Conservation (phyloP, 2,888 invertebrate species). For the Leucophora obtusa region DNA sequence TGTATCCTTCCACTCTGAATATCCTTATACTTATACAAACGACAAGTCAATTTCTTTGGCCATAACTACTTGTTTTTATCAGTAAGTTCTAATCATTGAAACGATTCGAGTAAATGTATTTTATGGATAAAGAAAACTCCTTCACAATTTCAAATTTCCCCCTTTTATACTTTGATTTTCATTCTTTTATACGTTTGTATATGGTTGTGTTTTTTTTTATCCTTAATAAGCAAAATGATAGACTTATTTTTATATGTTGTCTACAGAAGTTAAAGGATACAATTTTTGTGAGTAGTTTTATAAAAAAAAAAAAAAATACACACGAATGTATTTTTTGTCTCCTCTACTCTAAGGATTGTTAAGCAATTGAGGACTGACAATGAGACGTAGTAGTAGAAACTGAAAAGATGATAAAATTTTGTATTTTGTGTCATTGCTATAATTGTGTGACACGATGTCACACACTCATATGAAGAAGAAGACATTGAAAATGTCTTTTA, state of each 20-base stretch:
- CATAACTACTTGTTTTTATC: slow-evolving; percentile 57
- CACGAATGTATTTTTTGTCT: slow-evolving; percentile 21
- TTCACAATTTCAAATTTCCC: slow-evolving; percentile 51
- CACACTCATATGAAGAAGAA: slow-evolving; percentile 41
- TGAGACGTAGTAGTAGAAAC: neutral
- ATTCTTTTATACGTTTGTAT: neutral
- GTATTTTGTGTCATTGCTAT: slow-evolving; percentile 52
- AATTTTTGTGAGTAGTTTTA: slow-evolving; percentile 29
- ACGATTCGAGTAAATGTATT: slow-evolving; percentile 19
- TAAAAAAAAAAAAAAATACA: neutral
- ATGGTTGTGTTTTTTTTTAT: slow-evolving; percentile 7
- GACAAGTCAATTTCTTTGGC: slow-evolving; percentile 57
- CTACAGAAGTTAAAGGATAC: slow-evolving; percentile 52
- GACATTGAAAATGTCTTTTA: slow-evolving; percentile 48
- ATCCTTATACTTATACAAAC: slow-evolving; percentile 38
- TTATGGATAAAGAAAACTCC: slow-evolving; percentile 49
- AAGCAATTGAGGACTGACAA: neutral
- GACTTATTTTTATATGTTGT: slow-evolving; percentile 45
- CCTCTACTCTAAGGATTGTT: slow-evolving; percentile 14
- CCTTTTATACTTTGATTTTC: slow-evolving; percentile 46
- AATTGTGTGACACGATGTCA: slow-evolving; percentile 60
- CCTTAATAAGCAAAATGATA: slow-evolving; percentile 60
- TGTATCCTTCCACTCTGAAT: slow-evolving; percentile 28
- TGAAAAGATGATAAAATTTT: slow-evolving; percentile 41
- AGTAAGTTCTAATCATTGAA: slow-evolving; percentile 48